phyloP scores from a whole-genome alignment of 2,888 invertebrate genomes.

The Antheraea yamamai region DNA sequence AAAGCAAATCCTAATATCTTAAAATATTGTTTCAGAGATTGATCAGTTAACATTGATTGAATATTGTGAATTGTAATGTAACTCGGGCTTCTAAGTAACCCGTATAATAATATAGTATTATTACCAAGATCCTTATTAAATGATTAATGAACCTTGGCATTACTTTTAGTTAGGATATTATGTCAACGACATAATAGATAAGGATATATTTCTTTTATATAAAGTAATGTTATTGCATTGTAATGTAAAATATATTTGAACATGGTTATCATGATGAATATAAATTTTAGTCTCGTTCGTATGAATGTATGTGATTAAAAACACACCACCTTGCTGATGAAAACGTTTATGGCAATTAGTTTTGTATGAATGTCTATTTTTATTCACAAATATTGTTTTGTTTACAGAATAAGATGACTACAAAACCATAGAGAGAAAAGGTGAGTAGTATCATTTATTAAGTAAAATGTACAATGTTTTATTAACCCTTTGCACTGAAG shows the following conservation, averaged over 20 bases:
- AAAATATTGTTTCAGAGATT: neutral
- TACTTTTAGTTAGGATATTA: too few species aligned
- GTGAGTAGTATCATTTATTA: neutral
- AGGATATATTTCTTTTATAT: too few species aligned
- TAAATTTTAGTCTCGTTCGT: conserved; percentile 57
- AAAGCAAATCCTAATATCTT: too few species aligned
- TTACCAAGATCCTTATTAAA: too few species aligned
- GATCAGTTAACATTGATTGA: neutral
- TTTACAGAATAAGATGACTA: neutral
- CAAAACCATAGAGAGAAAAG: neutral
- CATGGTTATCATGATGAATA: conserved; percentile 45
- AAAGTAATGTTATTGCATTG: too few species aligned
- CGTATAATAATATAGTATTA: too few species aligned
- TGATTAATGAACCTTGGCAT: too few species aligned
- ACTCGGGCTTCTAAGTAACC: neutral
- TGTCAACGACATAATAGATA: too few species aligned
- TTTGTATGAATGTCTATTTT: neutral
- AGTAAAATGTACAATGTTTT: neutral
- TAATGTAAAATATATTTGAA: neutral
- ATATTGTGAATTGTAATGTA: neutral
- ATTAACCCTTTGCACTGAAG: too few species aligned
- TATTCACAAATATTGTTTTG: neutral
- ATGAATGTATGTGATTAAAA: conserved; percentile 59
- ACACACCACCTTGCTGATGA: conserved; percentile 55
- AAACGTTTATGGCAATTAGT: neutral